Evolutionary conservation across 37 sponge, comb jelly and placozoan species (phyloP), one percentile per base, ranked within the genome.

Genomic region (Chondrosia reniformis): DNA sequence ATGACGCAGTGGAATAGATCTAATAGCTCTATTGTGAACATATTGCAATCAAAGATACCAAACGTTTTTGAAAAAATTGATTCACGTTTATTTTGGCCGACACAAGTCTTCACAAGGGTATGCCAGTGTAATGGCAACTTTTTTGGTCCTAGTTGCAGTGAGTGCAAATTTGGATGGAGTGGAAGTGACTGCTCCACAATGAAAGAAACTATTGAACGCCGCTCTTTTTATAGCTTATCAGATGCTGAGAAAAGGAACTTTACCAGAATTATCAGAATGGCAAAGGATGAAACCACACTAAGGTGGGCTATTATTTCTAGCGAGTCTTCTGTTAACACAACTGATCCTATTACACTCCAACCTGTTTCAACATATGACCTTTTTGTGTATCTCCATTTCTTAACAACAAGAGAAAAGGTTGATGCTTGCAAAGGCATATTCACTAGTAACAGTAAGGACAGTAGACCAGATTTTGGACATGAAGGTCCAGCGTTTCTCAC

Each of bases 381-480:
- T 30, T 59, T 59, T 13, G 61, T 59, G 4, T 59, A 59, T 59
- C 61, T 19, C 17, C 61, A 59, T 30, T 59, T 19, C 28, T 59
- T 59, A 13, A 59, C 61, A 6, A 59, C n/a, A 59, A 59, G 61
- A 59, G 61, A 59, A 19, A 30, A 13, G 6, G 61, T 7, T 30
- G 17, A 7, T 5, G 61, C n/a, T 6, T 59, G 61, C 61, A 59
- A 13, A 59, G 52, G 15, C 52, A 15, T 49, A 19, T 49, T 10
- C 52, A 59, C 61, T 30, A 13, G 4, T 30, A 13, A 13, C n/a
- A 30, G n/a, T 25, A 30, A 59, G 30, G 6, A 30, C n/a, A n/a
- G n/a, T n/a, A n/a, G n/a, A n/a, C n/a, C n/a, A 5, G 82, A 81
- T 64, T 81, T 74, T 55, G 82, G 63, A 27, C 82, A 81, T 57